Base-by-base conservation (phyloP, 1,140 invertebrate genomes). In the Aphis gossypii region DNA sequence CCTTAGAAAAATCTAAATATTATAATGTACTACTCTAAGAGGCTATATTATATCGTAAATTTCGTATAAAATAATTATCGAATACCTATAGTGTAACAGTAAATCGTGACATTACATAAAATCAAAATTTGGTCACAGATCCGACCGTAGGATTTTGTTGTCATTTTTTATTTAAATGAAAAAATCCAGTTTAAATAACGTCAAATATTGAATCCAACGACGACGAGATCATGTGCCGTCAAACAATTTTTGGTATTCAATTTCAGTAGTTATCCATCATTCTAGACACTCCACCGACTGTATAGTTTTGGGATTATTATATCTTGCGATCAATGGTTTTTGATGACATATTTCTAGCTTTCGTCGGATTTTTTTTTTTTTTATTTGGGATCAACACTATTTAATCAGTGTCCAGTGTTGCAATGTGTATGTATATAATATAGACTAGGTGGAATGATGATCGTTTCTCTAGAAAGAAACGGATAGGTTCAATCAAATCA, bases 211-310 rank as follows among this genome's bases (percentile, higher is more conserved):
- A 68, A 76, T n/a, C 4, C 14, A 35, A n/a, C 4, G 60, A 76
- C 60, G n/a, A 23, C 4, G 30, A 18, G 30, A 76, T n/a, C 60
- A 14, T 1, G 60, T 76, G 30, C 30, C 30, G 14, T 76, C 60
- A n/a, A 76, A 76, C 5, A 76, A n/a, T 76, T 76, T n/a, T 76
- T 1, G n/a, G 60, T 76, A 76, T 76, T 76, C 30, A n/a, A 76
- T 76, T 76, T n/a, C 18, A 76, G 60, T 35, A 76, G 60, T 76
- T 76, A 76, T 76, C 60, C 60, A 76, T 76, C 60, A 76, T 76
- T 76, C 30, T 76, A 76, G 60, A 76, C 60, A 76, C 30, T 76
- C 60, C 3, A 5, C 5, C 14, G 60, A 76, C 60, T 76, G 30
- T 1, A 76, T 76, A 30, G 30, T 18, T 76, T 76, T 4, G 14